A percentile compares a stretch with the other conserved stretches of the same genome.
These are phyloP conservation scores for Bombus picipes DNA, from an alignment of 1,140 invertebrate species.

Conservation along the genomic window DNA sequence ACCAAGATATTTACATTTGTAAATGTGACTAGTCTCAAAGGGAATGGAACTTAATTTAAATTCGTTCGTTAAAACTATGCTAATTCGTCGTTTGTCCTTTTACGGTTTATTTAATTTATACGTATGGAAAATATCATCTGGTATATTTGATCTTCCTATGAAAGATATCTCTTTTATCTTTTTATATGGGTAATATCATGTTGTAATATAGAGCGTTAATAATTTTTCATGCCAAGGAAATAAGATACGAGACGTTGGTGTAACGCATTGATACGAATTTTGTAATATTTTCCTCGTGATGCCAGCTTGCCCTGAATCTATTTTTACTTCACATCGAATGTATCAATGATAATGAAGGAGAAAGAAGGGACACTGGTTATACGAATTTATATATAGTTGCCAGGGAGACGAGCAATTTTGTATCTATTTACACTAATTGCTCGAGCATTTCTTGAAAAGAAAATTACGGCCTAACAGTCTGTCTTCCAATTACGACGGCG, in stretches of 20 bases:
- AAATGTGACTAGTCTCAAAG: too few species aligned
- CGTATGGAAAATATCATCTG: fast-evolving
- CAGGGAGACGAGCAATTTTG: background rate
- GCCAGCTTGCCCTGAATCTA: background rate
- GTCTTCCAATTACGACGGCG: conserved; percentile 7
- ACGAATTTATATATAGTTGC: background rate
- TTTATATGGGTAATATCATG: background rate
- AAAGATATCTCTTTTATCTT: background rate
- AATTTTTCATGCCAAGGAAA: background rate
- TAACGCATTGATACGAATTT: too few species aligned
- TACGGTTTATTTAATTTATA: background rate
- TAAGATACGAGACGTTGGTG: background rate
- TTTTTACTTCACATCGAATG: background rate
- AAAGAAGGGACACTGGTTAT: background rate
- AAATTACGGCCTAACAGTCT: conserved; percentile 4
- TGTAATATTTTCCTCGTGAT: background rate
- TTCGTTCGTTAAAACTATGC: too few species aligned
- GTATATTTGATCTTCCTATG: background rate
- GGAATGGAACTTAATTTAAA: background rate
- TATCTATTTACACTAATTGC: conserved; percentile 22
- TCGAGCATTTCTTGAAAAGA: conserved; percentile 23
- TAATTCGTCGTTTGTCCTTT: background rate
- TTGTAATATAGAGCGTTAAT: background rate
- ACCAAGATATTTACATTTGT: too few species aligned
- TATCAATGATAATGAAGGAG: background rate